These are phyloP conservation scores for Ptilonorhynchus violaceus DNA, from an alignment of 2,113 vertebrate genomes.

Conservation along the genomic window DNA sequence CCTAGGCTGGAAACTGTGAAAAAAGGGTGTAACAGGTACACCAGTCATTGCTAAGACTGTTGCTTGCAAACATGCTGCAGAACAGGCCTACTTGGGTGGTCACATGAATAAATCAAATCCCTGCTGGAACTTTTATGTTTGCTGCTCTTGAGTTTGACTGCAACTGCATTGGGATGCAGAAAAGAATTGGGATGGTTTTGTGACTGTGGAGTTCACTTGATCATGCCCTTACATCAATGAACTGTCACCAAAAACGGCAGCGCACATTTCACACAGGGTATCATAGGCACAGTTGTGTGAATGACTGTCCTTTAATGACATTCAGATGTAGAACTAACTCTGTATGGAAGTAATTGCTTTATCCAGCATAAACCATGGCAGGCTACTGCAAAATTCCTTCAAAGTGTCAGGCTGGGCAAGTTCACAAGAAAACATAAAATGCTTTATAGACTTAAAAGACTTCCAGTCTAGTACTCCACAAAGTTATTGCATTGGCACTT, in stretches of 20 bases:
- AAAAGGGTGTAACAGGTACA: neutral
- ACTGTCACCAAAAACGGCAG: neutral
- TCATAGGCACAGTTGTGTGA: neutral
- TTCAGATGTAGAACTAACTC: neutral
- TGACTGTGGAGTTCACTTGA: neutral
- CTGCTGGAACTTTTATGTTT: neutral
- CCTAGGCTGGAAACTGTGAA: neutral
- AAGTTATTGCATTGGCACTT: neutral
- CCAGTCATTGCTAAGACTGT: neutral
- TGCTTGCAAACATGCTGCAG: neutral
- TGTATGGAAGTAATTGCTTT: neutral
- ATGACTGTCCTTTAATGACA: neutral
- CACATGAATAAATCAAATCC: neutral
- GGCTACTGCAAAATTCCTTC: constrained; percentile 5
- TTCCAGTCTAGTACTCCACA: neutral
- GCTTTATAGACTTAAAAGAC: neutral
- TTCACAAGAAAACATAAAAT: neutral
- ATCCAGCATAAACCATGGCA: neutral
- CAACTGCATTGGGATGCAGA: neutral
- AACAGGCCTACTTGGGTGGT: neutral
- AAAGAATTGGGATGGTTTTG: neutral
- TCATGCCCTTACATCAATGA: neutral
- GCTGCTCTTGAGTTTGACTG: neutral
- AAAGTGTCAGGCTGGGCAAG: neutral
- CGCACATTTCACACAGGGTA: neutral